Conservation (phyloP, 2,113 vertebrate species). For the Sander lucioperca region DNA sequence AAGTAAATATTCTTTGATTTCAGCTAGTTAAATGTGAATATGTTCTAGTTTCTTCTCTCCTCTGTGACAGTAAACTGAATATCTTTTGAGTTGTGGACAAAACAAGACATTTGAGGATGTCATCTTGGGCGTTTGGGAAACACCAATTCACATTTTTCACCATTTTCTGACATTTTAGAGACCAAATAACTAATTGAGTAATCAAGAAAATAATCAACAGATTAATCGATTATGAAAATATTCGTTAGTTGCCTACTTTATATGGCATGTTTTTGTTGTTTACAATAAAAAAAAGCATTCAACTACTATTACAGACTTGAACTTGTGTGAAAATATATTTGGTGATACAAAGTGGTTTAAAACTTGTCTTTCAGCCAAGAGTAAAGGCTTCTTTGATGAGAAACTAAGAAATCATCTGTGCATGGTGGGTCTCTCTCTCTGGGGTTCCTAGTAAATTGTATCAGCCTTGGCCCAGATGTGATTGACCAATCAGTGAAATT, state of each 20-base stretch:
- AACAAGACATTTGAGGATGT: too few species aligned
- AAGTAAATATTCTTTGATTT: too few species aligned
- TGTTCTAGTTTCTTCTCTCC: too few species aligned
- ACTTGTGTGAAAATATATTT: conserved; percentile 53
- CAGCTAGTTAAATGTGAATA: too few species aligned
- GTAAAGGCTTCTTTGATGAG: conserved; percentile 16
- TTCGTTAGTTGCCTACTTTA: conserved; percentile 19
- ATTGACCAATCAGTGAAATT: conserved; percentile 61
- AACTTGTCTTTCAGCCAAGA: conserved; percentile 53
- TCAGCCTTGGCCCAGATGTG: conserved; percentile 18
- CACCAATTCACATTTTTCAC: too few species aligned
- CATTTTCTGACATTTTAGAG: too few species aligned
- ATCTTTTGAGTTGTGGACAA: too few species aligned
- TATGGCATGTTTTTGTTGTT: conserved; percentile 55
- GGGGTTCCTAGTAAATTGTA: conserved; percentile 27
- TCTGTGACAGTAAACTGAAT: too few species aligned
- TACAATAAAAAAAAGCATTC: conserved; percentile 42
- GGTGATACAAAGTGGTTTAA: conserved; percentile 53
- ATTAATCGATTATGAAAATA: too few species aligned
- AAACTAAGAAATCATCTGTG: conserved; percentile 39
- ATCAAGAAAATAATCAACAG: too few species aligned
- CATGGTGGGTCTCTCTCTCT: not conserved
- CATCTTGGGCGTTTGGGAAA: too few species aligned
- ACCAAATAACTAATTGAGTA: too few species aligned
- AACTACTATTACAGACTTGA: conserved; percentile 32